phyloP scores from a whole-genome alignment of 2,888 invertebrate species.

The Xestia xanthographa region DNA sequence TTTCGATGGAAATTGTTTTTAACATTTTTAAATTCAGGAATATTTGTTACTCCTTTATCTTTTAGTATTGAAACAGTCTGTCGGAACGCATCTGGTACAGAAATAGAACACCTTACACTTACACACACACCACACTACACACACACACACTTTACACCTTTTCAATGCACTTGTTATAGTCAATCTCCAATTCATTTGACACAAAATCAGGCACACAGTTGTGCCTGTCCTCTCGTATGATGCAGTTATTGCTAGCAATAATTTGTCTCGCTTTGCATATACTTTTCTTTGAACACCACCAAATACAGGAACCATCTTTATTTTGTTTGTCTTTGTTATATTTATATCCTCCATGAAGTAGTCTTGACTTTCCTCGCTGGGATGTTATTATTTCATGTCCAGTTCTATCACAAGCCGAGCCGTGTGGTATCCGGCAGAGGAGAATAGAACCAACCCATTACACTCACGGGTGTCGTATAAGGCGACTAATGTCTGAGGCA shows the following conservation, averaged over 20 bases:
- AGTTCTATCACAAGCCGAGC: background rate
- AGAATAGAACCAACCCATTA: no score
- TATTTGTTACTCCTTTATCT: no score
- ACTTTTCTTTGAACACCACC: conserved; percentile 46
- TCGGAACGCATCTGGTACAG: no score
- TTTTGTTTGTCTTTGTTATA: conserved; percentile 30
- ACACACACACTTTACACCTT: conserved; percentile 20
- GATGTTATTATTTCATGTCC: background rate
- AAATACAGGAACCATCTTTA: conserved; percentile 39
- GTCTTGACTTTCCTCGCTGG: background rate
- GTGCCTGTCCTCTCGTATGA: conserved; percentile 12
- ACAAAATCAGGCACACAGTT: conserved; percentile 46
- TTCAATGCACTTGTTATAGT: conserved; percentile 19
- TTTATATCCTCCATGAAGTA: conserved; percentile 18
- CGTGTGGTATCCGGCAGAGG: no score
- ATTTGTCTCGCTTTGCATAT: conserved; percentile 43
- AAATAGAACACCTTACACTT: no score
- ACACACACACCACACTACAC: no score
- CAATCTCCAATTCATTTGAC: conserved; percentile 23
- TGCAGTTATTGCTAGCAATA: conserved; percentile 27
- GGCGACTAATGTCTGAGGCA: no score
- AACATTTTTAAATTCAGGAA: no score
- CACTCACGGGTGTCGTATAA: no score
- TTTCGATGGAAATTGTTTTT: no score
- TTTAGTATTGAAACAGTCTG: no score